Evolutionary conservation across 2,888 invertebrate genomes (phyloP).

Genomic region (Apotomis capreana): DNA sequence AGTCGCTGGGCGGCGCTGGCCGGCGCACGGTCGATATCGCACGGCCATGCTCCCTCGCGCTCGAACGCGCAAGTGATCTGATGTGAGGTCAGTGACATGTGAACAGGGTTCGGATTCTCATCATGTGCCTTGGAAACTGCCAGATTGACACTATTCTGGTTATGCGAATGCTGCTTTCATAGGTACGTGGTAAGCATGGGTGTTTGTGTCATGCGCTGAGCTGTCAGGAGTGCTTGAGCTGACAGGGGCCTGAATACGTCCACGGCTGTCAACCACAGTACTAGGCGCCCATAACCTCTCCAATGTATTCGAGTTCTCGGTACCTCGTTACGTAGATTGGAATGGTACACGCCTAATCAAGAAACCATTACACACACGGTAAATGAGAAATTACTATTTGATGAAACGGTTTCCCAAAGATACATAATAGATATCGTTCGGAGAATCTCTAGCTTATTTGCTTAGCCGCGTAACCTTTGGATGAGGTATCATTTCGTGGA

Average conservation of each 20-base stretch:
- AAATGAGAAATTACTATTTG: constrained; percentile 32
- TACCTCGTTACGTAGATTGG: not conserved
- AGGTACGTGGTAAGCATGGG: constrained; percentile 36
- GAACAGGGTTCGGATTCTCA: constrained; percentile 23
- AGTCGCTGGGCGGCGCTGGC: constrained; percentile 76
- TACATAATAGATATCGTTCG: constrained; percentile 21
- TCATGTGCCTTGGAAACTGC: constrained; percentile 35
- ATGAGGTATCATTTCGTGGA: not conserved
- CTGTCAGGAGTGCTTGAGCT: not conserved
- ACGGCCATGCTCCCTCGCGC: constrained; percentile 45
- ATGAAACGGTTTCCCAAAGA: constrained; percentile 14
- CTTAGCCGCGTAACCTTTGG: constrained; percentile 1
- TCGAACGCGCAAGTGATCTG: constrained; percentile 56
- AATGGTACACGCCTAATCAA: constrained; percentile 8
- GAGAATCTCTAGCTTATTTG: constrained; percentile 2
- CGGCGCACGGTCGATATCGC: constrained; percentile 78
- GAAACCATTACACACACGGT: constrained; percentile 15
- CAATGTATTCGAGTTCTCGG: not conserved
- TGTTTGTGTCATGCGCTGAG: constrained; percentile 14
- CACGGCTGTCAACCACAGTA: not conserved
- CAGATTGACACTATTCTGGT: constrained; percentile 30
- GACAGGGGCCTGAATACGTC: not conserved
- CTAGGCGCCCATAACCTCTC: constrained; percentile 12
- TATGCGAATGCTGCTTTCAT: constrained; percentile 41
- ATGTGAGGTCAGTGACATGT: constrained; percentile 28